Evolutionary conservation across 1,140 invertebrate species (phyloP), one percentile per base, ranked within the genome.

Genomic region (Pseudoatta argentina): DNA sequence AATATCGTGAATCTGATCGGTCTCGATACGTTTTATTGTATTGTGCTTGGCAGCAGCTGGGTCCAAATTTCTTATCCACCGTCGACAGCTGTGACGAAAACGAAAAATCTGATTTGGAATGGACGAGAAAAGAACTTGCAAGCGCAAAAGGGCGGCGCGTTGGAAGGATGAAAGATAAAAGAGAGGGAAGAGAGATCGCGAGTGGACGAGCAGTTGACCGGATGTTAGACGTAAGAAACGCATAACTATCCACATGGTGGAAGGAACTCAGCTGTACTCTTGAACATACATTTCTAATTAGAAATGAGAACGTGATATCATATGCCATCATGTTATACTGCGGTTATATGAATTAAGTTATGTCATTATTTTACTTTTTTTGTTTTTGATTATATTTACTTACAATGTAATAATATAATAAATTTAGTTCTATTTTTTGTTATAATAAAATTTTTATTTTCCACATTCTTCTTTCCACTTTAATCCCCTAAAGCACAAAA

Each of bases 31-130:
- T 64, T 88, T 87, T 66, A 39, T 72, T 14, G 63, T 14, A 57
- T 87, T 48, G 10, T 30, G 18, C 63, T 59, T 61, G 27, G 67
- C 61, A 96, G 91, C 83, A 96, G 93, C 91, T 96, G 96, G 91
- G 91, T 96, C 96, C 85, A 96, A 7, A 81, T 93, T 96, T 96
- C 91, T 96, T 95, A 91, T 96, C 95, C 93, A 96, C 93, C 76
- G 95, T 93, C 90, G 95, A 95, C 88, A 96, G 93, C 96, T 96
- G 94, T 88, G 93, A 92, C 88, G 92, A 93, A 92, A 93, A 88
- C 87, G 90, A 93, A 92, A 92, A 91, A 93, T 93, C 71, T 27
- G 87, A 90, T 87, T 91, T 55, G 86, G 75, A 91, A 91, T 89
- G 83, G 66, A 77, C 81, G 87, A 57, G 86, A 69, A 73, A 91